These are phyloP conservation scores for Grallaria varia DNA, from an alignment of 2,113 vertebrate species.

Conservation along the genomic window DNA sequence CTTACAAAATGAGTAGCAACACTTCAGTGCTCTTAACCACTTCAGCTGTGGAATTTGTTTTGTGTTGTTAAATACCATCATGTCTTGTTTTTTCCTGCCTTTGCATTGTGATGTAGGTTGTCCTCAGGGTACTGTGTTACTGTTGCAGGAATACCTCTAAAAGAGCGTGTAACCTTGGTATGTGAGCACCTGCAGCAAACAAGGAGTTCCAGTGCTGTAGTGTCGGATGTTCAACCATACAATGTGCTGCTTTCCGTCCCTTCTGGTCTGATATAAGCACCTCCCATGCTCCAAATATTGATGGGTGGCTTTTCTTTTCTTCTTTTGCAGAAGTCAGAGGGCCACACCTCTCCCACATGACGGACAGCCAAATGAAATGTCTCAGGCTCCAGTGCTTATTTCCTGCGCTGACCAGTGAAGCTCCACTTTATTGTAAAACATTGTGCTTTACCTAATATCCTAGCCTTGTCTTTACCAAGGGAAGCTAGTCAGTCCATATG, in stretches of 20 bases:
- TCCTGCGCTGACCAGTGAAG: slow-evolving; percentile 98
- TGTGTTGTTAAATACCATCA: background rate
- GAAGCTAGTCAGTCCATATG: slow-evolving; percentile 78
- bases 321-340: slow-evolving; percentile 89
- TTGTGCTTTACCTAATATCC: slow-evolving; percentile 84
- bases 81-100: background rate
- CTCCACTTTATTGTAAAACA: slow-evolving; percentile 79
- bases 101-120: background rate
- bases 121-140: background rate
- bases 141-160: background rate
- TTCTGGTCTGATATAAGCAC: background rate
- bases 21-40: rapidly evolving
- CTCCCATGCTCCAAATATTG: background rate
- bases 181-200: background rate
- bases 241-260: rapidly evolving
- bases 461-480: slow-evolving; percentile 82
- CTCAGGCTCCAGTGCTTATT: slow-evolving; percentile 94
- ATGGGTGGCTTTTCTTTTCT: slow-evolving; percentile 45
- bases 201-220: rapidly evolving
- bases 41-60: background rate
- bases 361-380: slow-evolving; percentile 93
- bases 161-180: rapidly evolving
- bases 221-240: rapidly evolving
- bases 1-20: background rate
- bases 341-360: slow-evolving; percentile 82